Base-by-base conservation (phyloP, 2,797 vertebrate genomes). In the Danio kyathit region DNA sequence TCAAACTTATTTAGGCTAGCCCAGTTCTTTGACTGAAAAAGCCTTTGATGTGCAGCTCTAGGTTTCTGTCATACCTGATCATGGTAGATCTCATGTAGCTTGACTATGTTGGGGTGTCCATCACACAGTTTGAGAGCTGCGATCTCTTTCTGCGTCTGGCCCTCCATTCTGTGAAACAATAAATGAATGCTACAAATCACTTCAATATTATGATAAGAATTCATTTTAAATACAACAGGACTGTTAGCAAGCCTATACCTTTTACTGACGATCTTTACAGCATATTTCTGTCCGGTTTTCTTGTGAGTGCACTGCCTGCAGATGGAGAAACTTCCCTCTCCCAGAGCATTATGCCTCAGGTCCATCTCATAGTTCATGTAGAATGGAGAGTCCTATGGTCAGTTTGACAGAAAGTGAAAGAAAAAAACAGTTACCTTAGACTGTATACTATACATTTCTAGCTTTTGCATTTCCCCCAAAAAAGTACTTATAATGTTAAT, bases 261-360 rank as follows among this genome's bases (percentile, higher is more conserved):
- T 94, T 97, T 99, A 94, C 97, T 99, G 93, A 99, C 95, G 79
- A 99, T 99, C 93, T 99, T 99, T 87, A 99, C 98, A 5, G 97
- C 98, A 64, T 96, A 99, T 74, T 96, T 95, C 89, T 96, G 97
- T 70, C 94, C 96, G 3, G 95, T 97, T 94, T 97, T 99, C 91
- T 97, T 99, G 91, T 99, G 96, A 77, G 93, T 93, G 88, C 97
- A 99, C 80, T 95, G 96, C 86, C 98, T 96, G 90, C 98, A 99
- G 90, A 99, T 99, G 75, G 98, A 99, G 91, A 99, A 99, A 91
- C 98, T 99, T 43, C 98, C 98, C 91, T 99, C 98, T 74, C 98
- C 98, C 86, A 99, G 82, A 51, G 93, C 95, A 14, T 93, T 95
- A 88, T 99, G 96, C 90, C 96, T 98, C 89, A 99, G 92, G 92